Evolutionary conservation across 2,113 vertebrate species (phyloP), one percentile per base, ranked within the genome.

Genomic region (Guaruba guarouba): DNA sequence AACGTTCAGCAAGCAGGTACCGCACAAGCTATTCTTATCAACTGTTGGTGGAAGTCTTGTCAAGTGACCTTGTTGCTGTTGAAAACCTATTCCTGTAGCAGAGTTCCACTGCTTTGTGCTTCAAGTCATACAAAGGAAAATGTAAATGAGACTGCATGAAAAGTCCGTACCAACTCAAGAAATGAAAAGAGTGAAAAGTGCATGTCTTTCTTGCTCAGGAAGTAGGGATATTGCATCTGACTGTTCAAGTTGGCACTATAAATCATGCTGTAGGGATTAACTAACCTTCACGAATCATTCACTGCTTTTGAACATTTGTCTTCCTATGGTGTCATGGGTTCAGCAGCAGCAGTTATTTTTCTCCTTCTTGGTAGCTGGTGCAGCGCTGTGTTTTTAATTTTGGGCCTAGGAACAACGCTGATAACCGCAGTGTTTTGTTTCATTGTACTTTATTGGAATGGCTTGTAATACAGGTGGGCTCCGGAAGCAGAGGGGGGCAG

Each of bases 221-320:
- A 16, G 24, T 90, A 61, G 5, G 24, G 44, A 90, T 92, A 95
- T 78, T 92, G 64, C 96, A 63, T 86, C 64, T 93, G 89, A 96
- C 39, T 94, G 25, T 81, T 75, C 29, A 48, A 84, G 29, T 89
- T 84, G 86, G 70, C 74, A 96, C 94, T 96, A 96, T 98, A 97
- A 97, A 98, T 98, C 96, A 92, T 68, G 25, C 51, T 85, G 51
- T 33, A 88, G 84, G 97, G 93, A 96, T 97, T 97, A 97, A 96
- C 85, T 91, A 91, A 91, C 54, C 37, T 71, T 96, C 67, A 84
- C 64, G 35, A 90, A 89, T 97, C 95, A 92, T 73, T 96, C 92
- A 89, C 31, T 96, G 52, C 88, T 92, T 93, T 87, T 92, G 59
- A 96, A 20, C 79, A 95, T 96, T 96, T 91, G 75, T 94, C 93